Percentiles rank a stretch among this genome's conserved stretches.
Conservation (phyloP, 2,113 vertebrate genomes). For the Lethenteron reissneri region DNA sequence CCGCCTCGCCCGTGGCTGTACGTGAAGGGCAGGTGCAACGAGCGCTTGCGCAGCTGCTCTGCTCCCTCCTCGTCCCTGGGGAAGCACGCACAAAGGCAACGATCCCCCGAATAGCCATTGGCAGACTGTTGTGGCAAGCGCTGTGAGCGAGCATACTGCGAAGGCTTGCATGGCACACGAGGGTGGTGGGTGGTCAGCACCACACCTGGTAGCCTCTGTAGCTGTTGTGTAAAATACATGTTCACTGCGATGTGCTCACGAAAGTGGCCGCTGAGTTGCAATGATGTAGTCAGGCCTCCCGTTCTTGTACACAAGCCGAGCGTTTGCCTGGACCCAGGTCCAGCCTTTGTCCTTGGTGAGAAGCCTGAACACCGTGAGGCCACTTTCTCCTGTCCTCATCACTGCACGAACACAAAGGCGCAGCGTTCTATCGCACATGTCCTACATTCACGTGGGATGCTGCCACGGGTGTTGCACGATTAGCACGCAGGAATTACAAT, state of each 20-base stretch:
- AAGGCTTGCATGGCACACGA: too few relatives aligned
- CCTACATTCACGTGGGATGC: too few relatives aligned
- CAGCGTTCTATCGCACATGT: too few relatives aligned
- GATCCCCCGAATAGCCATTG: too few relatives aligned
- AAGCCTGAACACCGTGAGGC: slow-evolving; percentile 45
- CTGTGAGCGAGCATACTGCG: too few relatives aligned
- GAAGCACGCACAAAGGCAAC: neutral
- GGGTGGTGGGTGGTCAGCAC: too few relatives aligned
- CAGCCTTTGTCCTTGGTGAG: slow-evolving; percentile 42
- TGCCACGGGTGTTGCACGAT: too few relatives aligned
- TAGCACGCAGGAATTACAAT: too few relatives aligned
- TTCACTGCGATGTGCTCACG: slow-evolving; percentile 23
- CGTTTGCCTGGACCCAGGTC: slow-evolving; percentile 50
- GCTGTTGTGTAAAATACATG: too few relatives aligned
- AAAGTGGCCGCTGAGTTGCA: slow-evolving; percentile 39
- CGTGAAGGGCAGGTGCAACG: slow-evolving; percentile 39
- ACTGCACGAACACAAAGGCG: slow-evolving; percentile 20
- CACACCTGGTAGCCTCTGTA: too few relatives aligned
- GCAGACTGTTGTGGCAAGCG: too few relatives aligned
- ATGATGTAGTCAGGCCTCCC: slow-evolving; percentile 51
- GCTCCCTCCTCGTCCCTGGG: slow-evolving; percentile 46
- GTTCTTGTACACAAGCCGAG: slow-evolving; percentile 49
- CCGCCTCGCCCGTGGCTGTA: slow-evolving; percentile 29
- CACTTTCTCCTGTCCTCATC: slow-evolving; percentile 59
- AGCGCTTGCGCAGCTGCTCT: slow-evolving; percentile 28